A percentile compares a stretch with the other conserved stretches of the same genome.
Conservation (phyloP, 2,113 vertebrate species). For the Aegypius monachus region DNA sequence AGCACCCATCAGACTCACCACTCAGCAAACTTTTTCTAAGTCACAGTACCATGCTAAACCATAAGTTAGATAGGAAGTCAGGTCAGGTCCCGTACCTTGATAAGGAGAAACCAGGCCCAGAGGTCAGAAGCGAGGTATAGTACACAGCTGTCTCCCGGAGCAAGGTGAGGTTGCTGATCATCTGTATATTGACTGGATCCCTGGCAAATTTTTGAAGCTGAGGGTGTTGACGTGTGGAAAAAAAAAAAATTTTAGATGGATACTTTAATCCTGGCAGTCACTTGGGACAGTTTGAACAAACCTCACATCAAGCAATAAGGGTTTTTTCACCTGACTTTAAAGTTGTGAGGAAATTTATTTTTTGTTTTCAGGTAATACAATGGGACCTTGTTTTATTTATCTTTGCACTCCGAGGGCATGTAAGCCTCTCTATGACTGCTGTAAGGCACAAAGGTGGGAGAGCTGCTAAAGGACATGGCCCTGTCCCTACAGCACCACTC, state of each 20-base stretch:
- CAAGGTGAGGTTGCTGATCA: slow-evolving; percentile 33
- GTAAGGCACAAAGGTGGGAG: not conserved
- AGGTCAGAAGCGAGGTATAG: slow-evolving; percentile 28
- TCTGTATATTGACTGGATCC: not conserved
- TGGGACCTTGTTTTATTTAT: not conserved
- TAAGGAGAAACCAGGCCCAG: not conserved
- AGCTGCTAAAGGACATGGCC: not conserved
- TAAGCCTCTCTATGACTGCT: not conserved
- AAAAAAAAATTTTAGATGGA: not conserved
- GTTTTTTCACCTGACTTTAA: not conserved
- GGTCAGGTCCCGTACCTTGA: not conserved
- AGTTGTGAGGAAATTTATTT: not conserved
- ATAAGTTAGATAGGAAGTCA: not conserved
- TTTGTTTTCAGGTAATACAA: not conserved
- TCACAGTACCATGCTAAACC: rapidly evolving
- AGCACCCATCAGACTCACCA: not conserved
- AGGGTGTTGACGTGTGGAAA: not conserved
- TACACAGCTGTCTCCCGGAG: slow-evolving; percentile 1
- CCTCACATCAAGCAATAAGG: not conserved
- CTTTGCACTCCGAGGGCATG: not conserved
- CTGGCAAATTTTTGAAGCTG: slow-evolving; percentile 52
- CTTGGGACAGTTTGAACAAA: not conserved
- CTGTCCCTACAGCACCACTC: not conserved
- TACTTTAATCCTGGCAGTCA: not conserved
- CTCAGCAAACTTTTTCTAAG: not conserved